phyloP scores from a whole-genome alignment of 2,113 vertebrate species.

The Chlorodrepanis virens region DNA sequence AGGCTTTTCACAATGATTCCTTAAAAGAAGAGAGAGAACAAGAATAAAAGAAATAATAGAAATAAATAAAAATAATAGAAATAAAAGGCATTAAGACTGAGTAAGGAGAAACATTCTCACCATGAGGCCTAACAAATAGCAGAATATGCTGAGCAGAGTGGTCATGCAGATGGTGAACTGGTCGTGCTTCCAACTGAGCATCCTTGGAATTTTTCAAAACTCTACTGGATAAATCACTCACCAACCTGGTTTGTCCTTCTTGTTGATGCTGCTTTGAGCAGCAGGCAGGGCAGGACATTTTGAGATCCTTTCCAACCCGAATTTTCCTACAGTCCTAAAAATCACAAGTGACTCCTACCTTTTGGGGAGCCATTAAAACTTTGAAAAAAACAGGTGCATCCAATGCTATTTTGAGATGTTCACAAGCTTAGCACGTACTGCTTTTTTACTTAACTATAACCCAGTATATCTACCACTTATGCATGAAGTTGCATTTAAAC shows the following conservation, averaged over 20 bases:
- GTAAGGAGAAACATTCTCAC: not conserved
- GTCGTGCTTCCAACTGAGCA: not conserved
- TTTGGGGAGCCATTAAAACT: not conserved
- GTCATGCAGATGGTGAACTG: not conserved
- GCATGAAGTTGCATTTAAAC: not conserved
- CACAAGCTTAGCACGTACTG: accelerated
- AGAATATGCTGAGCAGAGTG: not conserved
- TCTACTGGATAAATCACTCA: not conserved
- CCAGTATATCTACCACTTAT: not conserved
- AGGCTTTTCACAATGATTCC: not conserved
- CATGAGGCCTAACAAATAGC: not conserved
- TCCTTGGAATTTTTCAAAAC: not conserved
- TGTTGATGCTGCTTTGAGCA: not conserved
- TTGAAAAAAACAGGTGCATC: not conserved
- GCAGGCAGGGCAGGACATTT: not conserved
- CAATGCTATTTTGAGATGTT: not conserved
- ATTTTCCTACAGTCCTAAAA: not conserved
- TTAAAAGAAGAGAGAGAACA: not conserved
- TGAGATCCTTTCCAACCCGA: not conserved
- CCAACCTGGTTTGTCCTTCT: not conserved
- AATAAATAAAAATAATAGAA: not conserved
- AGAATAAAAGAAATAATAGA: not conserved
- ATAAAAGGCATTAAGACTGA: not conserved
- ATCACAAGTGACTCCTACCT: not conserved
- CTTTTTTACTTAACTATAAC: not conserved